Percentiles rank a stretch among this genome's conserved stretches.
These are phyloP conservation scores for Peromyscus nudipes DNA, from an alignment of 2,797 vertebrate species.

Conservation along the genomic window DNA sequence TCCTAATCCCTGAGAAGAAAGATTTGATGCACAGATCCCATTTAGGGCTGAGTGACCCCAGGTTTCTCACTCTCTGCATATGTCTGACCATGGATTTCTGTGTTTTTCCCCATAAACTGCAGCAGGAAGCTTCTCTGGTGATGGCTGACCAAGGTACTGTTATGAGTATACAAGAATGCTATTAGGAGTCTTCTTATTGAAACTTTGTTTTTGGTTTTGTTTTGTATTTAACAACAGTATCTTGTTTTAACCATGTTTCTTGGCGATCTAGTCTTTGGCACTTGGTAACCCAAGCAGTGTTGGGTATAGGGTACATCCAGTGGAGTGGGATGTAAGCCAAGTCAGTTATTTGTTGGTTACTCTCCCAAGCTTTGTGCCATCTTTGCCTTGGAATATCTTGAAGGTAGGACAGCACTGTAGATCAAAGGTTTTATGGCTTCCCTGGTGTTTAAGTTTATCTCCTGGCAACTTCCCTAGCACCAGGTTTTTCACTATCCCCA, in stretches of 20 bases:
- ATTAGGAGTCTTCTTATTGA: background rate
- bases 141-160: background rate
- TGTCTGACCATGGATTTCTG: background rate
- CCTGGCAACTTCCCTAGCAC: too few relatives aligned
- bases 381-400: too few relatives aligned
- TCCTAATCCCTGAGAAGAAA: background rate
- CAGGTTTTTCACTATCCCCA: too few relatives aligned
- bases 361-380: too few relatives aligned
- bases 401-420: too few relatives aligned
- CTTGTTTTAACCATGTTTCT: background rate
- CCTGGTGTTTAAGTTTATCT: too few relatives aligned
- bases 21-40: background rate
- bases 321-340: too few relatives aligned
- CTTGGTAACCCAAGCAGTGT: background rate
- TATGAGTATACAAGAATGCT: background rate
- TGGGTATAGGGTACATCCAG: background rate
- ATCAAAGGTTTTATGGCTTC: too few relatives aligned
- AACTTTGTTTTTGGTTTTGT: background rate
- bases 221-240: background rate
- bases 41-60: background rate
- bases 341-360: background rate
- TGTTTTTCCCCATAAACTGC: background rate
- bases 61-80: background rate
- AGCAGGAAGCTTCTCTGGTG: background rate
- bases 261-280: background rate